Base-by-base conservation (phyloP, 2,113 vertebrate species). In the Chaetodon trifascialis region DNA sequence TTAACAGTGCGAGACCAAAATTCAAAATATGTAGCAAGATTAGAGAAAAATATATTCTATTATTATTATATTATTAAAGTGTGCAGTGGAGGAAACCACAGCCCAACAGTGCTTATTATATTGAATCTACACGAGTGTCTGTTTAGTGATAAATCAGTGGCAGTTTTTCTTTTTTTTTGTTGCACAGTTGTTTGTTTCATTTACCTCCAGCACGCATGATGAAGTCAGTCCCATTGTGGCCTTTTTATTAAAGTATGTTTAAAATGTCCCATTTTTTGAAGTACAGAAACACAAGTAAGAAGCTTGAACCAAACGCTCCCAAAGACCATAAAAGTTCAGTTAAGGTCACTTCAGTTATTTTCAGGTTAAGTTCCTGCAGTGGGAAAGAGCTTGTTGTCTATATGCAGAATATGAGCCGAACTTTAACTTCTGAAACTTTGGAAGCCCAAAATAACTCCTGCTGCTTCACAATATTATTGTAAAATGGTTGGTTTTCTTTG, bases 401-500 rank as follows among this genome's bases (percentile, higher is more conserved):
- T 40, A 0, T 17, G n/a, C 34, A 38, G n/a, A 70, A 63, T 8
- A 47, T 52, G 51, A 62, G 51, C 11, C 54, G 2, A 21, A 34
- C 15, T 36, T 80, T 23, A 40, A 34, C 44, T 54, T 67, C 15
- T 59, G 21, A 16, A 77, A 15, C 16, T 36, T 14, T 23, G 21
- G 17, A 40, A 1, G 23, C 36, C 47, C 23, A 15, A 36, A 76
- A 67, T 73, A 80, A 19, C 65, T 70, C 23, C n/a, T 36, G 5
- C 34, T 60, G 2, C 55, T 30, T 55, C 3, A 4, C 49, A 25
- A 5, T 72, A 30, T 66, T 60, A 63, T 63, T 49, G 19, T 36
- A 46, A 51, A 77, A 47, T 11, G 11, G 36, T 65, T 56, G 47
- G 36, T 51, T 85, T 67, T 73, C 52, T n/a, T 54, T 69, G 62